Evolutionary conservation across 2,797 vertebrate species (phyloP), one percentile per base, ranked within the genome.

Genomic region (Malurus splendens): DNA sequence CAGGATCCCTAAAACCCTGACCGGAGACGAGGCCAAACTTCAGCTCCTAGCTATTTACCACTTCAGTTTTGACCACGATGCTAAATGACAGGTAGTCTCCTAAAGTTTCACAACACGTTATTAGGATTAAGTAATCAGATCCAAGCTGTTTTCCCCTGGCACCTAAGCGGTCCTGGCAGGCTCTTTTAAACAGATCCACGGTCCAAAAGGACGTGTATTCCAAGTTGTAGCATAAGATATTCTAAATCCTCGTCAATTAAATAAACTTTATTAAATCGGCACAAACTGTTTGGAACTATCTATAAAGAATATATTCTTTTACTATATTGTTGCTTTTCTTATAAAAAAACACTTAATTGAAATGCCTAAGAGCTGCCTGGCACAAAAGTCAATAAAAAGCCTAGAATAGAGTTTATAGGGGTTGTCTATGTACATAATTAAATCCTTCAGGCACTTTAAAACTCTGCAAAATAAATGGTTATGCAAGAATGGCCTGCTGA

Each of bases 291-390:
- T 98, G 96, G 98, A 97, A 95, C 96, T 97, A 98, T 97, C 97
- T 98, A 98, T 98, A 98, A 98, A 98, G 97, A 97, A 64, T 90
- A 94, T 97, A 98, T 97, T 98, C 97, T 97, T 98, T 98, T 98
- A 97, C 96, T 97, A 95, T 97, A 99, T 98, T 98, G 98, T 98
- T 96, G 97, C 98, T 98, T 98, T 98, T 97, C 97, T 98, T 98
- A 98, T 98, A 98, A 98, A 99, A 98, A 99, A 99, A 98, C 98
- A 98, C 97, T 98, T 99, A 99, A 99, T 99, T 99, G 98, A 98
- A 98, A 98, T 97, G 98, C 98, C 97, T 97, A 98, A 98, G 98
- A 98, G 98, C 97, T 97, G 98, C 98, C 95, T 97, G 93, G 97
- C 96, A 97, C 94, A 97, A 98, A 98, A 98, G 98, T 98, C 98